A percentile compares a stretch with the other conserved stretches of the same genome.
Evolutionary conservation across 1,140 invertebrate genomes (phyloP).

Genomic region (Drosophila leontia): DNA sequence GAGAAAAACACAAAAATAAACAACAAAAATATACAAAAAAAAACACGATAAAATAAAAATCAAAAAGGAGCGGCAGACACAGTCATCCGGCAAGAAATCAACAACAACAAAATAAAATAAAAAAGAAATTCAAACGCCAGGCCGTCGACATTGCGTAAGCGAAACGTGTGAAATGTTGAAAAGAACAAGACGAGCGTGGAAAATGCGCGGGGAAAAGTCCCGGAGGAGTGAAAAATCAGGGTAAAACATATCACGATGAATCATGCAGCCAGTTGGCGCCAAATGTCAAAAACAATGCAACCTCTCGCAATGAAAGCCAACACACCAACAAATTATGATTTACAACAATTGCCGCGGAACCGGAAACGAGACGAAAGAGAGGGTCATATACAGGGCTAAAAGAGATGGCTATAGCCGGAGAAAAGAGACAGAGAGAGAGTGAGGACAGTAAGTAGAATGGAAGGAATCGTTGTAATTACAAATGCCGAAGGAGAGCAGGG

Average conservation of each 20-base stretch:
- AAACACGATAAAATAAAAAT: conserved; percentile 20
- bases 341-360: conserved; percentile 50
- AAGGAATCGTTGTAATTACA: conserved; percentile 71
- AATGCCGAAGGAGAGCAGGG: conserved; percentile 31
- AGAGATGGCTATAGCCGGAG: background rate
- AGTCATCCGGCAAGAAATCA: conserved; percentile 2
- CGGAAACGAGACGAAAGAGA: background rate
- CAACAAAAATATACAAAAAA: conserved; percentile 13
- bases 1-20: conserved; percentile 23
- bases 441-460: conserved; percentile 20
- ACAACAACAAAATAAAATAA: background rate
- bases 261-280: conserved; percentile 79
- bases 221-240: conserved; percentile 16
- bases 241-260: conserved; percentile 65
- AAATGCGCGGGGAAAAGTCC: conserved; percentile 9
- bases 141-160: conserved; percentile 69
- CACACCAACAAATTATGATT: conserved; percentile 67
- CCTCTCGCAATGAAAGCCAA: conserved; percentile 34
- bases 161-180: conserved; percentile 51
- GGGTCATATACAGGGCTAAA: background rate
- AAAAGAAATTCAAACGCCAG: conserved; percentile 10
- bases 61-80: conserved; percentile 23
- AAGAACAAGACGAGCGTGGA: conserved; percentile 19
- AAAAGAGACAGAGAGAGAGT: background rate
- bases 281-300: conserved; percentile 80